Evolutionary conservation across 2,113 vertebrate species (phyloP), one percentile per base, ranked within the genome.

Genomic region (Thunnus maccoyii): DNA sequence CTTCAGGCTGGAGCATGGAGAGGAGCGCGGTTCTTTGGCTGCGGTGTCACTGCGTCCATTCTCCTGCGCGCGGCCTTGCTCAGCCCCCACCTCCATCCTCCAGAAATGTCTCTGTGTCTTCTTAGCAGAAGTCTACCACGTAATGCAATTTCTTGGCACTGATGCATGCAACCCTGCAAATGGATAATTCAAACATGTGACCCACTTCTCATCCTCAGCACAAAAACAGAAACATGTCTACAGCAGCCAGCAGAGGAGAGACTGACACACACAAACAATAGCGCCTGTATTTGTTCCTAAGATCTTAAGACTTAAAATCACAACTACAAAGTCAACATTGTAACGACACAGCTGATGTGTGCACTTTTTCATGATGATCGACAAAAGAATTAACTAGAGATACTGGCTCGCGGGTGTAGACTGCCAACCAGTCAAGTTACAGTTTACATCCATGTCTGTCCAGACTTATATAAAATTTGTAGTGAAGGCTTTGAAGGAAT

Each of bases 151-250:
- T 89, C 87, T 92, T 87, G 88, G 83, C 88, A 89, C 83, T 87
- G 89, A 92, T 90, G 88, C 89, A 90, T 90, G 84, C 89, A 91
- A 92, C 77, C 91, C 93, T 95, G 90, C 78, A 91, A 94, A 92
- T 80, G 88, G 90, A 94, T 91, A 91, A 94, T 91, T 92, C 80
- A 92, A 89, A 88, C 93, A 92, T 92, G 91, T 94, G 90, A 94
- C 88, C 91, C 89, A 93, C 76, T 92, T 93, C 83, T 91, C 73
- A 78, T 90, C 77, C 75, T 89, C 54, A 13, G 80, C 52, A 71
- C 56, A 78, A 61, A 84, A 77, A 79, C 78, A 82, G 57, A 87
- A 77, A 72, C 54, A 69, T 70, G 63, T 86, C 48, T 76, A 57
- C 30, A 60, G 74, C 64, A 32, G 80, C 50, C 47, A 7, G 22